Evolutionary conservation across 2,888 invertebrate species (phyloP).

Genomic region (Neoitamus cyanurus): DNA sequence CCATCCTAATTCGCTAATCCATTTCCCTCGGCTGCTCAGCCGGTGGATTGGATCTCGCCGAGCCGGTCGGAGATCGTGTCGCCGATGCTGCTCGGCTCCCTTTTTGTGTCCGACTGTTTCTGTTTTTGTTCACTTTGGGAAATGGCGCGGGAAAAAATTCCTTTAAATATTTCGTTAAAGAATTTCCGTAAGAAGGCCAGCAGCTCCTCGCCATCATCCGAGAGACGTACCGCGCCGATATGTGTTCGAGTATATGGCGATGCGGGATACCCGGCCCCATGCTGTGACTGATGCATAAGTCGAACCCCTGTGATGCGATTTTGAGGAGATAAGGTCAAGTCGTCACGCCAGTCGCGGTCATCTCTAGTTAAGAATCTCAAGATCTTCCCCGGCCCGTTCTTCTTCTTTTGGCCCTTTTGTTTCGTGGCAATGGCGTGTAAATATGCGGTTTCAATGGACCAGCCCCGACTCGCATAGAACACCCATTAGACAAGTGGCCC

Average conservation of each 20-base stretch:
- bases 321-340: slow-evolving; percentile 56
- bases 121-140: not conserved
- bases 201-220: slow-evolving; percentile 31
- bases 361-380: slow-evolving; percentile 49
- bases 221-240: slow-evolving; percentile 16
- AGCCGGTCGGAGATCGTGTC: slow-evolving; percentile 22
- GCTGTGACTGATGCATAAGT: slow-evolving; percentile 54
- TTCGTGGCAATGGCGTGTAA: slow-evolving; percentile 48
- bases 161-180: slow-evolving; percentile 45
- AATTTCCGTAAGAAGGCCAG: slow-evolving; percentile 35
- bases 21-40: not conserved
- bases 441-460: slow-evolving; percentile 48
- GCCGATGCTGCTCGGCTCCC: not conserved
- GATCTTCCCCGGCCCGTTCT: not conserved
- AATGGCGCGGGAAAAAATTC: not conserved
- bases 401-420: slow-evolving; percentile 29
- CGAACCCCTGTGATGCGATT: slow-evolving; percentile 55
- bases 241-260: slow-evolving; percentile 24
- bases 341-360: slow-evolving; percentile 55
- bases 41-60: not conserved
- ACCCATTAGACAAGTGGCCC: slow-evolving; percentile 32
- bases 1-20: slow-evolving; percentile 50
- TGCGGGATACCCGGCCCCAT: slow-evolving; percentile 53
- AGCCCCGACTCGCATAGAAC: slow-evolving; percentile 24
- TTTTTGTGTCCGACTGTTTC: not conserved